Evolutionary conservation across 2,113 vertebrate species (phyloP).

Genomic region (Prinia subflava): DNA sequence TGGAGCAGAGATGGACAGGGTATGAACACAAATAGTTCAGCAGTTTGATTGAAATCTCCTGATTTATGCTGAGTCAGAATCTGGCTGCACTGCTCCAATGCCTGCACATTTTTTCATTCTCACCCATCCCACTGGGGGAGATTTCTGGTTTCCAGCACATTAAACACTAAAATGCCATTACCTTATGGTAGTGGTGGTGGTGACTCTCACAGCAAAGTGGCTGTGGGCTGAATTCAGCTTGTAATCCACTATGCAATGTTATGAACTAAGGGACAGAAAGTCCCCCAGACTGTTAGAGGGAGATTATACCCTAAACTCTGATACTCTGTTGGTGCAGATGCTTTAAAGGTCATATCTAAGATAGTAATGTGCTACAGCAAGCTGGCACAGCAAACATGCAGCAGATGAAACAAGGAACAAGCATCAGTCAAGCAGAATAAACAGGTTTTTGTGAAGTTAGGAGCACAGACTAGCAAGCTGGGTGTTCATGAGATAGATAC

Average conservation of each 20-base stretch:
- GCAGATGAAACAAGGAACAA: constrained; percentile 28
- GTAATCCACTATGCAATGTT: neutral
- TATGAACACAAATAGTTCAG: neutral
- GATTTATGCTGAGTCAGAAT: neutral
- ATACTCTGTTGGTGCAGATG: constrained; percentile 16
- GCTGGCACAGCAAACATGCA: neutral
- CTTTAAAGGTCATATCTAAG: constrained; percentile 29
- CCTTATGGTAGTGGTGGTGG: neutral
- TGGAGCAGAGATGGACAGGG: neutral
- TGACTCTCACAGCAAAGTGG: neutral
- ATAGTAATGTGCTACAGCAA: neutral
- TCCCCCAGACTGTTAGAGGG: neutral
- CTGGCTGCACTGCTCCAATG: neutral
- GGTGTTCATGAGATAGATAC: neutral
- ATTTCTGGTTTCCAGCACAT: neutral
- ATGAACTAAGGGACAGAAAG: neutral
- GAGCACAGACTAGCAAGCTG: neutral
- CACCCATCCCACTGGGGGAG: neutral
- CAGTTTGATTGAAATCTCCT: neutral
- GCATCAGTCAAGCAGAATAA: constrained; percentile 22
- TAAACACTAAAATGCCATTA: neutral
- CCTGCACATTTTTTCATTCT: neutral
- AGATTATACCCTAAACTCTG: neutral
- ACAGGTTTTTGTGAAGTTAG: constrained; percentile 22
- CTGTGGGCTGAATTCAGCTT: neutral